Evolutionary conservation across 2,797 vertebrate genomes (phyloP).

Genomic region (Coendou prehensilis): DNA sequence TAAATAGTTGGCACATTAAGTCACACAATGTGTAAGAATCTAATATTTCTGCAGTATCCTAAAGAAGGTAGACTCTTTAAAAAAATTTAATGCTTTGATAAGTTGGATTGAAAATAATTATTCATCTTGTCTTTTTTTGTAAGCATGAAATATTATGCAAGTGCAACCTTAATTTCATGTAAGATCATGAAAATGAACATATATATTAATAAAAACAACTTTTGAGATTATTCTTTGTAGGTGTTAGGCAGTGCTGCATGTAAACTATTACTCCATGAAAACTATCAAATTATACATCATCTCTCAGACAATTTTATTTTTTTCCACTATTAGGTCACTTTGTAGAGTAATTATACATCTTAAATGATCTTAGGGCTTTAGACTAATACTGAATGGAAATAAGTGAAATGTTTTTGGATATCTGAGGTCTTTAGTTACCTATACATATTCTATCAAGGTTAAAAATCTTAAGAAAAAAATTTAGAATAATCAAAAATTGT

Average conservation of each 20-base stretch:
- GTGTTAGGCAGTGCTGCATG: background rate
- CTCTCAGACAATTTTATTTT: background rate
- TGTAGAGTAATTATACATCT: background rate
- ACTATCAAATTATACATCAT: background rate
- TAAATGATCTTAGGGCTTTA: background rate
- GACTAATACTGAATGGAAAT: background rate
- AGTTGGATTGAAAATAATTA: background rate
- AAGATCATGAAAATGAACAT: background rate
- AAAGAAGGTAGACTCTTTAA: background rate
- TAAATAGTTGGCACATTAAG: background rate
- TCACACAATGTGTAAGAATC: background rate
- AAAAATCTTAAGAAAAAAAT: background rate
- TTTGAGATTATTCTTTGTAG: background rate
- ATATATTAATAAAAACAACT: background rate
- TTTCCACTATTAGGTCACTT: background rate
- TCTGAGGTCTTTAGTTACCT: background rate
- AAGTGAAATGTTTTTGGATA: background rate
- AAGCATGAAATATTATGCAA: background rate
- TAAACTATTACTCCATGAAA: background rate
- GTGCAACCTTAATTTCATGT: background rate
- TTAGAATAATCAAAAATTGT: background rate
- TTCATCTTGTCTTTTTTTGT: background rate
- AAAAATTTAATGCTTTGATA: conserved; percentile 14
- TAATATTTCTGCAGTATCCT: background rate
- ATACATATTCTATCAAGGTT: background rate